A percentile compares a stretch with the other conserved stretches of the same genome.
phyloP scores from a whole-genome alignment of 2,113 vertebrate species.

The Hemiprocne comata region DNA sequence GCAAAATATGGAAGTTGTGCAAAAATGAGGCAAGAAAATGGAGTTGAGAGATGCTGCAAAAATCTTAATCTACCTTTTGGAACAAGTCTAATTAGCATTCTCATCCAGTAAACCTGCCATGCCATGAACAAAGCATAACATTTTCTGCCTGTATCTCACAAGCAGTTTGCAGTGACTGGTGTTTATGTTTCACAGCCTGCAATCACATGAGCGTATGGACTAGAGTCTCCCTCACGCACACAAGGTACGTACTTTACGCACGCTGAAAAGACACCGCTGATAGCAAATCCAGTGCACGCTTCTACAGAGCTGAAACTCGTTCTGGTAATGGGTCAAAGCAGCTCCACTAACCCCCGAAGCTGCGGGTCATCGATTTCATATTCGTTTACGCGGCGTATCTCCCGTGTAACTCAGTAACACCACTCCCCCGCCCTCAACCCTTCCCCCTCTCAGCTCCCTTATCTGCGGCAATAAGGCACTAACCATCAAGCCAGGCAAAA shows the following conservation, averaged over 20 bases:
- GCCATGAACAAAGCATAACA: background rate
- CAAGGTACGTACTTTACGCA: background rate
- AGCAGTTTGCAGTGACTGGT: background rate
- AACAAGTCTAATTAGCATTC: background rate
- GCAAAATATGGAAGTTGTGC: background rate
- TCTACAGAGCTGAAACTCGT: background rate
- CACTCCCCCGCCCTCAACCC: background rate
- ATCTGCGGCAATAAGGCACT: background rate
- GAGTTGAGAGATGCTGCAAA: background rate
- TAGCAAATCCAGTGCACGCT: background rate
- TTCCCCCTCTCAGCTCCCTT: background rate
- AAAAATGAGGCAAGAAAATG: background rate
- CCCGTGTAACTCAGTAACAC: too few relatives aligned
- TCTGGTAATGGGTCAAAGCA: background rate
- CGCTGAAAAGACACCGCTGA: background rate
- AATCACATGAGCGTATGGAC: rapidly evolving
- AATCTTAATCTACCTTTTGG: background rate
- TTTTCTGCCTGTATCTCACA: background rate
- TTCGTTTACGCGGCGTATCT: background rate
- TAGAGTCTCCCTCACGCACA: too few relatives aligned
- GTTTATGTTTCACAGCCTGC: background rate
- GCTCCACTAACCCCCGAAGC: background rate
- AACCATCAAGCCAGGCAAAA: background rate
- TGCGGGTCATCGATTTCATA: background rate
- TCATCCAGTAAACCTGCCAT: background rate